These are phyloP conservation scores for Argyra leucocephala DNA, from an alignment of 2,888 invertebrate genomes.

Conservation along the genomic window DNA sequence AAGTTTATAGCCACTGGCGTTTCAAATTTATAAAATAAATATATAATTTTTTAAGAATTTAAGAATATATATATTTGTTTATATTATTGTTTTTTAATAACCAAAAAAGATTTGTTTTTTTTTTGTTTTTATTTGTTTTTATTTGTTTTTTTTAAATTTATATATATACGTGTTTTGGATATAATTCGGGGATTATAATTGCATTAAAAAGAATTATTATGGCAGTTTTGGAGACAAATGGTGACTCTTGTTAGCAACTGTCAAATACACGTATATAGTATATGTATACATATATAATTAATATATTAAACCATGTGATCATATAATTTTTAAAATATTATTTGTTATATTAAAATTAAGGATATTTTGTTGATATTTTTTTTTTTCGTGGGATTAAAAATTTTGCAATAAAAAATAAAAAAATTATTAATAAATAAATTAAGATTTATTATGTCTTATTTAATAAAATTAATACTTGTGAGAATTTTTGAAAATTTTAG, in stretches of 20 bases:
- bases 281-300: no score
- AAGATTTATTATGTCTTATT: background rate
- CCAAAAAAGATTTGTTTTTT: no score
- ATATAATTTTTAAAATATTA: no score
- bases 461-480: constrained; percentile 1
- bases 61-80: no score
- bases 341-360: no score
- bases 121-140: no score
- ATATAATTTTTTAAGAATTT: background rate
- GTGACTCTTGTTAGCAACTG: constrained; percentile 2
- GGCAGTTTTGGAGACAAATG: background rate
- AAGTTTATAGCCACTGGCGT: constrained; percentile 6
- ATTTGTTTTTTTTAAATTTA: no score
- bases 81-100: no score
- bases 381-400: background rate
- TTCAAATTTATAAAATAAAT: background rate
- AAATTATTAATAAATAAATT: background rate
- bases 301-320: no score
- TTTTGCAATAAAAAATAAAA: background rate
- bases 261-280: background rate
- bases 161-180: no score
- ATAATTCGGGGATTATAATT: no score
- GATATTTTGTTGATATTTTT: no score
- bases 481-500: background rate
- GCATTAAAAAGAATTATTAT: background rate